Percentiles rank a stretch among this genome's conserved stretches.
Conservation (phyloP, 2,113 vertebrate genomes). For the Conger conger region DNA sequence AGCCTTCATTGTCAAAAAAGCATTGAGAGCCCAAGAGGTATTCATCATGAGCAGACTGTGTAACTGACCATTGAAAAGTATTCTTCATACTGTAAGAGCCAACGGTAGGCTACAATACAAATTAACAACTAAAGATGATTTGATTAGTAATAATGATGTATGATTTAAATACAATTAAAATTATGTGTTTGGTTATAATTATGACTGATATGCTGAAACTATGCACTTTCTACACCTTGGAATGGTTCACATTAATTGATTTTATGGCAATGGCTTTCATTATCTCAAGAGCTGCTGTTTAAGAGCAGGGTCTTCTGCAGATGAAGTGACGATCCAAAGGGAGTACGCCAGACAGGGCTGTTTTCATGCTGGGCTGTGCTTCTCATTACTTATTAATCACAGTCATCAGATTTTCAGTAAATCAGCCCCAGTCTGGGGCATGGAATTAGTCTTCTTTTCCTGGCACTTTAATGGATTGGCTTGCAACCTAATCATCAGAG, state of each 20-base stretch:
- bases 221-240: neutral
- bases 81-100: neutral
- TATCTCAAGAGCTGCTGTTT: neutral
- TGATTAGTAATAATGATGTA: neutral
- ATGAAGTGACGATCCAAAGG: neutral
- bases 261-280: neutral
- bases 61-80: neutral
- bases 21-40: neutral
- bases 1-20: no score
- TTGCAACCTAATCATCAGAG: neutral
- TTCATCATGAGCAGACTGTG: neutral
- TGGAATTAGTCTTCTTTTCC: neutral
- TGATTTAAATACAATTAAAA: neutral
- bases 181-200: no score
- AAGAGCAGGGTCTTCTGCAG: neutral
- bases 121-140: neutral
- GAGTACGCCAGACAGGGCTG: neutral
- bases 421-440: neutral
- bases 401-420: neutral
- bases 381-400: neutral
- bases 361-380: slow-evolving; percentile 4
- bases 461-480: neutral
- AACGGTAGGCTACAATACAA: neutral
- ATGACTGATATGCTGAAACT: neutral
- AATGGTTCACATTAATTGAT: neutral